A percentile compares a stretch with the other conserved stretches of the same genome.
phyloP scores from a whole-genome alignment of 2,113 vertebrate species.

The Psittacula cyanocephala region DNA sequence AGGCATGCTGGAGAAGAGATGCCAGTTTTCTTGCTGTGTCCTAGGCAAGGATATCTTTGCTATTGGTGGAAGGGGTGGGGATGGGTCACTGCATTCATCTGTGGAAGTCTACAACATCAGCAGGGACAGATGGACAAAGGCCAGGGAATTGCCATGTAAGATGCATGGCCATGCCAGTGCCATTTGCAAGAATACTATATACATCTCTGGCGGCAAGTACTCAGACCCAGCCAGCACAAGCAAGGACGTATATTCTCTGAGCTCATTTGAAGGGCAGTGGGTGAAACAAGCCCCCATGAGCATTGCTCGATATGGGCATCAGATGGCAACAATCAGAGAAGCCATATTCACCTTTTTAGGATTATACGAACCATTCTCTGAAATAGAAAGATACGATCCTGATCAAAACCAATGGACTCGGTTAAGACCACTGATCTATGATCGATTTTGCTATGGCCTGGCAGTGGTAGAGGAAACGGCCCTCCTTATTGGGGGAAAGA shows the following conservation, averaged over 20 bases:
- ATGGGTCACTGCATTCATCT: conserved; percentile 71
- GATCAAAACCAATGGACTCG: conserved; percentile 86
- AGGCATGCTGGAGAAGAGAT: conserved; percentile 83
- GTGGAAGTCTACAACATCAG: conserved; percentile 87
- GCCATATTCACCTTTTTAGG: conserved; percentile 92
- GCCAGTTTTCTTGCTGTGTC: conserved; percentile 86
- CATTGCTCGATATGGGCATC: conserved; percentile 89
- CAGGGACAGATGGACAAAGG: conserved; percentile 80
- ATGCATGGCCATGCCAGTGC: conserved; percentile 86
- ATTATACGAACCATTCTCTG: conserved; percentile 91
- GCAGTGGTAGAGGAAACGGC: conserved; percentile 77
- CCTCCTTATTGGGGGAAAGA: conserved; percentile 89
- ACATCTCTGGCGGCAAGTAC: conserved; percentile 86
- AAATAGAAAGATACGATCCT: conserved; percentile 88
- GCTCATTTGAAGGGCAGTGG: conserved; percentile 73
- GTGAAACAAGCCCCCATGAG: conserved; percentile 84
- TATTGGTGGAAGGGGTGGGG: conserved; percentile 80
- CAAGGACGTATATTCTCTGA: conserved; percentile 80
- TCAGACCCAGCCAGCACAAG: conserved; percentile 71
- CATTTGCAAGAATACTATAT: conserved; percentile 76
- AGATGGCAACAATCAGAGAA: conserved; percentile 83
- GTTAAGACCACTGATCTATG: conserved; percentile 81
- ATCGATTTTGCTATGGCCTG: conserved; percentile 90
- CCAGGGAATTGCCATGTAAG: conserved; percentile 72
- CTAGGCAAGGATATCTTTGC: conserved; percentile 80